Evolutionary conservation across 2,888 invertebrate genomes (phyloP), one percentile per base, ranked within the genome.

Genomic region (Anthophora plumipes): DNA sequence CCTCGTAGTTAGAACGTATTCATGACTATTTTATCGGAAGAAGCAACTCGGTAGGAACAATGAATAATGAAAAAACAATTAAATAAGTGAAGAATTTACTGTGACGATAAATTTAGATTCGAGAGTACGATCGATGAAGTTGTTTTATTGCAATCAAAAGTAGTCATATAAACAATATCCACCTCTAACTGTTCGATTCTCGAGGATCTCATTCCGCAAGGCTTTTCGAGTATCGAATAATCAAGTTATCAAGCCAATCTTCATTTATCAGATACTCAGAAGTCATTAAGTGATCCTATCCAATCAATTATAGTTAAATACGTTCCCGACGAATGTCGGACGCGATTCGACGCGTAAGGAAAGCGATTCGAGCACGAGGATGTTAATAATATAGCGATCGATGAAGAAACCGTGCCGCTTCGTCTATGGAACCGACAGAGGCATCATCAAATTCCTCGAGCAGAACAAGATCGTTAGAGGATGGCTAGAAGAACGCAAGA

Each of bases 391-490:
- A 73, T 60, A 82, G 67, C 75, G 66, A 39, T 67, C 55, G 70
- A 75, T 52, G 55, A 77, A 80, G 72, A 81, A 80, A 57, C 43
- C 37, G 14, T 17, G 68, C 7, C 20, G 68, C 31, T 50, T 61
- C 76, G 14, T 50, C 76, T 68, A 73, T 60, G 76, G 68, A 46
- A 52, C 69, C 66, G 72, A 66, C 57, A 55, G 70, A 60, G 50
- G 80, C 69, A 68, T 86, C 80, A 76, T 86, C 83, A 71, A 81
- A 86, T 86, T 84, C 86, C 80, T 60, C 55, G 37, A 17, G 70
- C 70, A 68, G 79, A 77, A 86, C 87, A 70, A 85, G 86, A 86
- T 86, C 85, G 86, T 85, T 87, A 86, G 67, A 67, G 79, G 61
- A 64, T 66, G 71, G 71, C 52, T 61, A 54, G 74, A 63, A 41